Base-by-base conservation (phyloP, 2,113 vertebrate genomes). In the Pyrgilauda ruficollis region DNA sequence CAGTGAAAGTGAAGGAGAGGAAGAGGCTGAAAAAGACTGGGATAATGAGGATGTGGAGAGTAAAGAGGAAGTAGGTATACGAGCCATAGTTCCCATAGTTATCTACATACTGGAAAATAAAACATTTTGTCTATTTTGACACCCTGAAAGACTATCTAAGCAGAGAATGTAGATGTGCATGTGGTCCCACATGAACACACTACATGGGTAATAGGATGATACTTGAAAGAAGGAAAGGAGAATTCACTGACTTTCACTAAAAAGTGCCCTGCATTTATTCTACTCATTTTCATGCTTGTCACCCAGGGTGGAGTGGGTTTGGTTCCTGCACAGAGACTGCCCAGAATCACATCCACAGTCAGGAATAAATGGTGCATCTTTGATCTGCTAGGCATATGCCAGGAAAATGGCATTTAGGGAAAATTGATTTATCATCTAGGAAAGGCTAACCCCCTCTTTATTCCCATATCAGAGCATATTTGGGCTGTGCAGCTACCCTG, bases 41-140 rank as follows among this genome's bases (percentile, higher is more conserved):
- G 97, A 98, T 77, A 95, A 90, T 4, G 98, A 98, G 44, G 96
- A 97, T 20, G 35, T 52, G 46, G 98, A 98, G 17, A 92, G 12
- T 64, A 98, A 96, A 62, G 98, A 98, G 69, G 98, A 98, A 78
- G 98, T 99, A 97, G 84, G 98, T 98, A 49, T 81, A 93, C 5
- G 11, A 93, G 52, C 17, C 15, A 63, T 27, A 37, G 24, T 61
- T 91, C 84, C 77, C 44, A 84, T 77, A 69, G 74, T 69, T 11
- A 22, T 77, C 31, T 20, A 2, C 15, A 4, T 49, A 35, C 27
- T 58, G 55, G 50, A 52, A 91, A 86, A 33, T 27, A 37, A 85
- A 90, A 31, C 5, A 37, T 10, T 1, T 75, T 56, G 49, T 59
- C 5, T 1, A 1, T 82, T 91, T 82, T 85, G 58, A 23, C 33